Evolutionary conservation across 2,797 vertebrate species (phyloP), one percentile per base, ranked within the genome.

Genomic region (Novumbra hubbsi): DNA sequence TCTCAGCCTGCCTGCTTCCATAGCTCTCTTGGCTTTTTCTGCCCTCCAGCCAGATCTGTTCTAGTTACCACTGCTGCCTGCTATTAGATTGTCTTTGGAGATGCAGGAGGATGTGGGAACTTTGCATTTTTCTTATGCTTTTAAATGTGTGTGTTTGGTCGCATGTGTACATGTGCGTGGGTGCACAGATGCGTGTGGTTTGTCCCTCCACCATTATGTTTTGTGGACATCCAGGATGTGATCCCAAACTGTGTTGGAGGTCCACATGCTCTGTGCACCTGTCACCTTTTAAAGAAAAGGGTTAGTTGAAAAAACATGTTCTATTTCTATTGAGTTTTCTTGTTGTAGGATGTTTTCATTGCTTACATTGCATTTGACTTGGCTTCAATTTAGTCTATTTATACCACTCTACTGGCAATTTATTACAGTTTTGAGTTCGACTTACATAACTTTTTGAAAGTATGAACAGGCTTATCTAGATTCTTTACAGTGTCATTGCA

Each of bases 21-120:
- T 74, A 38, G 48, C 81, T 70, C 50, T 41, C 24, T 76, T 55
- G 50, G 50, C 45, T 65, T 14, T 70, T 45, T 68, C 71, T 83
- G 84, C 90, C 92, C 91, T 72, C 82, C 73, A 87, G 91, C 86
- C 84, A 88, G 69, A 86, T 90, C 83, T 89, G 91, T 90, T 91
- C 89, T 86, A 88, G 86, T 93, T 92, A 90, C 90, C 80, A 85
- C 84, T 87, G 79, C 83, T 50, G 73, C 86, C 83, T 50, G 74
- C 86, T 84, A 79, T 83, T 84, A 85, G 79, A 86, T 81, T 71
- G 78, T 74, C 81, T 76, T 80, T 34, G 32, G 32, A 34, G 32
- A 34, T 34, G 32, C 32, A 34, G 32, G 78, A 78, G 80, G 80
- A 78, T 68, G 71, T 76, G 60, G 74, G 72, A 80, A 78, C 79